Base-by-base conservation (phyloP, 92 coral and sea anemone genomes). In the Isaurus tuberculatus region DNA sequence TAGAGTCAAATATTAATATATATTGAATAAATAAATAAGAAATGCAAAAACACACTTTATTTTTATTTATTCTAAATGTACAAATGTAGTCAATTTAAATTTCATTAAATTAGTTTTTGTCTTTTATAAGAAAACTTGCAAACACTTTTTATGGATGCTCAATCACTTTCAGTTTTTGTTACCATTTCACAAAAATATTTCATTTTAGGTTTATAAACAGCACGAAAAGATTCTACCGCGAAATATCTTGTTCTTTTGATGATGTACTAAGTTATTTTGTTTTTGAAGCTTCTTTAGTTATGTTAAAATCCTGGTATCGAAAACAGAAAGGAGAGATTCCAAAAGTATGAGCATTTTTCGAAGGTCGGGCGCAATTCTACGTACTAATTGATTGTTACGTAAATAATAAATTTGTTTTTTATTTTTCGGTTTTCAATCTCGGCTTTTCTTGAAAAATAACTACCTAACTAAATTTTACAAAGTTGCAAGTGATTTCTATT, bases 321-420 rank as follows among this genome's bases (percentile, higher is more conserved):
- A 0, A 22, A 15, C 53, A 46, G 53, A 11, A 11, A 46, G 5
- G 19, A 14, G 15, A 46, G 8, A 4, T 46, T 5, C 5, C 22
- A 17, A 51, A 17, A 51, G 17, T 51, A 20, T 7, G 17, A 51
- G 3, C 7, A 5, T n/a, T 19, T 49, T 55, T 55, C 63, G 9
- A 5, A 55, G 25, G 63, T 55, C 63, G n/a, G 63, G 27, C 63
- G 28, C 63, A 55, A 55, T 19, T 22, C 23, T 19, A 55, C 63
- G 63, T 55, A n/a, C n/a, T n/a, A 55, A 55, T 19, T 10, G 63
- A 55, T 55, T 55, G 23, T 55, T 55, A 55, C 63, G 63, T 55
- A 55, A 55, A 55, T 10, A 55, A 55, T n/a, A 15, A 17, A 1
- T 15, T 51, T 48, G 15, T 51, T 55, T 8, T 55, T 55, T 55